Base-by-base conservation (phyloP, 2,113 vertebrate genomes). In the Chionis minor region DNA sequence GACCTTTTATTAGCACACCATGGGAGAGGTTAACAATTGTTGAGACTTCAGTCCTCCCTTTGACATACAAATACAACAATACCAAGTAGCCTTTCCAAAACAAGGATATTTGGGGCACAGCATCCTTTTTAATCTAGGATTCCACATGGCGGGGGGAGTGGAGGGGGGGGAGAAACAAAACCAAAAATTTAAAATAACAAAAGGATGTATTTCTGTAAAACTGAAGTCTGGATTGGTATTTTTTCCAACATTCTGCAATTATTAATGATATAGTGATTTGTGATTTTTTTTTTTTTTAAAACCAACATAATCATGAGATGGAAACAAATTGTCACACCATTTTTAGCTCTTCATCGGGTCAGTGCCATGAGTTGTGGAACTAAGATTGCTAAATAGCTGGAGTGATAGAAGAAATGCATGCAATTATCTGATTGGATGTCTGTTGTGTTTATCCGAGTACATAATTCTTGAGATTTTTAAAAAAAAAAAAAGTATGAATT, bases 11-110 rank as follows among this genome's bases (percentile, higher is more conserved):
- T 97, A 97, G 96, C 97, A 97, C 97, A 94, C 97, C 94, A 96
- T 97, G 98, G 98, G 98, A 99, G 97, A 98, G 94, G 96, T 97
- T 98, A 98, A 93, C 96, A 80, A 94, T 97, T 97, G 95, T 95
- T 96, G 92, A 95, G 92, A 62, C 88, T 97, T 94, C 83, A 93
- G 89, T 93, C 94, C 87, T 97, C 87, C 97, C 95, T 97, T 97
- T 98, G 97, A 98, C 98, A 98, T 96, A 98, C 72, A 97, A 97
- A 92, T 78, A 90, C 91, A 98, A 97, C 97, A 98, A 96, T 97
- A 95, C 81, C 80, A 90, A 96, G 67, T 30, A 40, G 74, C 72
- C 77, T 93, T 97, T 96, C 95, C 96, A 96, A 97, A 93, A 88
- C 12, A n/a, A 90, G 72, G 69, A 49, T 96, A 52, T 75, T 93